Base-by-base conservation (phyloP, 2,113 vertebrate genomes). In the Lipotes vexillifer region DNA sequence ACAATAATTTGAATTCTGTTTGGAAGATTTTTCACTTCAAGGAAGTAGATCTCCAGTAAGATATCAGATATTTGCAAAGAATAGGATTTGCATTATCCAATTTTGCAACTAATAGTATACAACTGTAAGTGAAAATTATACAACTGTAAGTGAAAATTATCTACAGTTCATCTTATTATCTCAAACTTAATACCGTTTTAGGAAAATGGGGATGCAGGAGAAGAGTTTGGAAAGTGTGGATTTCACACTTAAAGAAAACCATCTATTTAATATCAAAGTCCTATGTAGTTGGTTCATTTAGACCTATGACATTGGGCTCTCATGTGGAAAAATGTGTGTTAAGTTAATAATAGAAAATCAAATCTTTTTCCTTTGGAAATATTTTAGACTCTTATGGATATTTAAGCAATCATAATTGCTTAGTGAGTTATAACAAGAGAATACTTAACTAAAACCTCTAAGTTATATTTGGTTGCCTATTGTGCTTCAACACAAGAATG, bases 371-470 rank as follows among this genome's bases (percentile, higher is more conserved):
- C 21, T 77, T 90, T 59, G 77, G 36, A 89, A 94, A 87, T 8
- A 20, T 90, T 90, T 88, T 94, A 65, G 6, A 29, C 11, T 84
- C 18, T 74, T 75, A 72, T 44, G 2, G 44, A 93, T 74, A 86
- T 57, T 80, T 84, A 93, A 93, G 31, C 27, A 75, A 77, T 3
- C 2, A 61, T 71, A 93, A 96, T 87, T 96, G 18, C 33, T 74
- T 87, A 71, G 29, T 89, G 38, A 90, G 14, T 83, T 93, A 61
- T 46, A 23, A 80, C 29, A 87, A 77, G 33, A 83, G 17, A 78
- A 93, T 88, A 65, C 11, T 89, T 77, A 91, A 77, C 44, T 95
- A 75, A 87, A 94, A 65, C 10, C n/a, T 94, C 36, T 91, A 59
- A 46, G 52, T 93, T 93, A 78, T 78, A 21, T 71, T 55, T 61